These are phyloP conservation scores for Mimachlamys varia DNA, from an alignment of 2,888 invertebrate species.

Conservation along the genomic window DNA sequence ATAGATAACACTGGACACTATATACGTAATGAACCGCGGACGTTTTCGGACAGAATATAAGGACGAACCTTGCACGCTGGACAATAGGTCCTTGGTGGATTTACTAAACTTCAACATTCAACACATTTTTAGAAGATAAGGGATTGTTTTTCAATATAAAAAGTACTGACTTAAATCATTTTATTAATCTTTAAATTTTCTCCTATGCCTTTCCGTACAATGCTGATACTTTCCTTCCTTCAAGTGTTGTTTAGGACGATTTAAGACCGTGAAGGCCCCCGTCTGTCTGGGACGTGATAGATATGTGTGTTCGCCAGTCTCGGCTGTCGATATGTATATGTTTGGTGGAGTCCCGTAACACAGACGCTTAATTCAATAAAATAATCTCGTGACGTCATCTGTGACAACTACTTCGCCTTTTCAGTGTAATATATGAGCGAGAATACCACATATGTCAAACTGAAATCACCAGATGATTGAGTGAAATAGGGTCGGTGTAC, in stretches of 20 bases:
- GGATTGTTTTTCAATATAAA: too few relatives aligned
- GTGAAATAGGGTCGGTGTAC: not conserved
- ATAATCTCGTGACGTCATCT: slow-evolving; percentile 26
- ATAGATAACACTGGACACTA: too few relatives aligned
- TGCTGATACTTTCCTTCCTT: not conserved
- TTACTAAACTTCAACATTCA: too few relatives aligned
- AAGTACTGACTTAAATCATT: too few relatives aligned
- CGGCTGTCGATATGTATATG: not conserved
- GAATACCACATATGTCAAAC: not conserved
- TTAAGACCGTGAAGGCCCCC: slow-evolving; percentile 7
- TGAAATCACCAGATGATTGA: slow-evolving; percentile 14
- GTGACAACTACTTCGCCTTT: slow-evolving; percentile 17
- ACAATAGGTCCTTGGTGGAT: too few relatives aligned
- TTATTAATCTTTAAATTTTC: not conserved
- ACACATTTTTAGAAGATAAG: too few relatives aligned
- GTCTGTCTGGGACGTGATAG: not conserved
- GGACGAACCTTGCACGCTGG: too few relatives aligned
- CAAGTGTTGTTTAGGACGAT: slow-evolving; percentile 7
- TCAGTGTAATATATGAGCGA: slow-evolving; percentile 19
- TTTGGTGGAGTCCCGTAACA: not conserved
- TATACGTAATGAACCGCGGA: not conserved
- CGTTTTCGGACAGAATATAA: not conserved
- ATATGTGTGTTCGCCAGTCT: not conserved
- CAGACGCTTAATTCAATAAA: slow-evolving; percentile 29
- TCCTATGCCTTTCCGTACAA: not conserved